Evolutionary conservation across 2,797 vertebrate species (phyloP), one percentile per base, ranked within the genome.

Genomic region (Premnoplex brunnescens): DNA sequence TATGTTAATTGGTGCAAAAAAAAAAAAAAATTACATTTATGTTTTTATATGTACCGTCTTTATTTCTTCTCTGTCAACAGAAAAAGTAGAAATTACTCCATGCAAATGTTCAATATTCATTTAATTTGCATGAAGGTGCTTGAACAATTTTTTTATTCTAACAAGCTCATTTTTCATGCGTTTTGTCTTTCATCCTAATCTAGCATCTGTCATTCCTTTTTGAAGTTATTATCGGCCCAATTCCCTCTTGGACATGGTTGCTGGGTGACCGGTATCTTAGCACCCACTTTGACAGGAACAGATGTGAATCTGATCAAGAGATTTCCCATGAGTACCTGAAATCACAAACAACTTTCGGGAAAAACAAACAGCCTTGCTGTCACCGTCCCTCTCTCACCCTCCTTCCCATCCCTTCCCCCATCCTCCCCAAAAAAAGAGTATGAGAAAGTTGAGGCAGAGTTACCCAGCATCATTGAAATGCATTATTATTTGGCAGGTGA

Each of bases 231-330:
- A 99, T 99, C 99, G 98, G 99, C 98, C 98, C 97, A 98, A 99
- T 99, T 99, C 99, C 99, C 99, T 99, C 99, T 99, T 99, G 99
- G 99, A 99, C 99, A 98, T 98, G 99, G 99, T 99, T 99, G 99
- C 99, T 98, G 99, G 99, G 99, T 99, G 99, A 99, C 99, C 98
- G 99, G 99, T 99, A 99, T 99, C 99, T 99, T 99, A 99, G 99
- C 99, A 99, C 99, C 99, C 99, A 99, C 98, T 99, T 99, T 99
- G 99, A 99, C 99, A 99, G 98, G 99, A 99, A 99, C 99, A 99
- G 99, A 99, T 99, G 99, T 99, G 99, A 99, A 99, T 99, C 99
- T 99, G 99, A 99, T 99, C 99, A 99, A 99, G 99, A 99, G 99
- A 99, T 99, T 99, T 99, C 99, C 99, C 99, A 98, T 98, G 99